These are phyloP conservation scores for Heliconius erato DNA, from an alignment of 2,888 invertebrate species.

Conservation along the genomic window DNA sequence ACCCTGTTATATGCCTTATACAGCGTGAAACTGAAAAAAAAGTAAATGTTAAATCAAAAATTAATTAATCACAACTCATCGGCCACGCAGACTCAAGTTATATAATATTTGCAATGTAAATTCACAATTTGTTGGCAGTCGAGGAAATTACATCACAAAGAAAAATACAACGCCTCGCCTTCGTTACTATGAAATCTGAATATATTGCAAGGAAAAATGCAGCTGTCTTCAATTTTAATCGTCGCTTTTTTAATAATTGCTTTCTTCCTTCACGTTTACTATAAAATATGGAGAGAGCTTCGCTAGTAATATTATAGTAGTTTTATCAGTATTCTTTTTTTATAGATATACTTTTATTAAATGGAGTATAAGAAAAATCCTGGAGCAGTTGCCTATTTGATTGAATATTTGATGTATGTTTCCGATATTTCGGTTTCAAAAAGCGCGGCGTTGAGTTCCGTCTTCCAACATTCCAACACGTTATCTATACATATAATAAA, in stretches of 20 bases:
- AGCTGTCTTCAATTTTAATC: conserved; percentile 45
- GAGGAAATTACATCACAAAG: conserved; percentile 44
- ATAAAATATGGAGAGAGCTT: conserved; percentile 11
- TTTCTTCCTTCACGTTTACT: conserved; percentile 19
- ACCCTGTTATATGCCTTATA: too few species aligned
- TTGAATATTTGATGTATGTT: not conserved
- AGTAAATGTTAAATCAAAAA: conserved; percentile 2
- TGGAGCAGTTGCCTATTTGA: not conserved
- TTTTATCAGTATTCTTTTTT: not conserved
- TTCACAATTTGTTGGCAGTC: conserved; percentile 42
- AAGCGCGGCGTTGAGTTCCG: not conserved
- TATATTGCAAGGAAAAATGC: conserved; percentile 47
- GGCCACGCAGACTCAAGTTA: conserved; percentile 13
- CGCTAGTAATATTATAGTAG: conserved; percentile 7
- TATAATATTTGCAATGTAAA: conserved; percentile 43
- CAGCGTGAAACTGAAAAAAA: too few species aligned
- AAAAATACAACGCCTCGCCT: conserved; percentile 44
- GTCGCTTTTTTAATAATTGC: conserved; percentile 30
- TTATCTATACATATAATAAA: not conserved
- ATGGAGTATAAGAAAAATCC: not conserved
- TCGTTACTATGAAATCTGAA: conserved; percentile 44
- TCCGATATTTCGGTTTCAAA: not conserved
- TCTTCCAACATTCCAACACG: not conserved
- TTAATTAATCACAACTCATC: conserved; percentile 10
- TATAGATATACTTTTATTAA: not conserved